Base-by-base conservation (phyloP, 2,888 invertebrate genomes). In the Xestia ashworthii region DNA sequence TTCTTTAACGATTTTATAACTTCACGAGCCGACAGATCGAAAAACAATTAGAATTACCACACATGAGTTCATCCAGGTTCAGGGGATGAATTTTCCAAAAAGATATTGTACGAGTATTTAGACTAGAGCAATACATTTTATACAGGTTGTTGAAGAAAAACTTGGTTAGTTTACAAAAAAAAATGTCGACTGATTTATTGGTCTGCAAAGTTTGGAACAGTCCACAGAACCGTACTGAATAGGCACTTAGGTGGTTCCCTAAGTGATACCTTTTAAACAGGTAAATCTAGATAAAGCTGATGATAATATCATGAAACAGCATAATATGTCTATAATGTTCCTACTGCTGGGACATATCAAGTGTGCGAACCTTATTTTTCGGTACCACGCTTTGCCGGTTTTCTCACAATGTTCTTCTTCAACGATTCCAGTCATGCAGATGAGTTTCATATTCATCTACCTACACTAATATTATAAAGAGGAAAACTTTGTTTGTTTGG, bases 1-100 rank as follows among this genome's bases (percentile, higher is more conserved):
- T 79, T 80, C 71, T 73, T 86, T 80, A 77, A 75, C 68, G 55
- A 78, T 84, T 81, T 71, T 44, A 55, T 73, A 48, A 81, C 62
- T 50, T 44, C n/a, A 41, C 41, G 22, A 44, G 65, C 0, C n/a
- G 4, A 44, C 1, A n/a, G 41, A 41, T 41, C 12, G 12, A 64
- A 1, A 14, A 44, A n/a, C 44, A 44, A 8, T 12, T 6, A 3
- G 44, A 44, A 38, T 32, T 64, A 9, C 22, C 0, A 41, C 19
- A 41, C 58, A 64, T 16, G 22, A 16, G 22, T 44, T 25, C 8
- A 32, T 32, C 32, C 32, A 32, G 32, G 32, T 32, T 32, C 14
- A 14, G 14, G 44, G 32, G 14, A 44, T 3, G 8, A 44, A n/a
- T n/a, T n/a, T 14, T 14, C 6, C 14, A n/a, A 3, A 32, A 32